These are phyloP conservation scores for Drosophila obscura DNA, from an alignment of 1,140 invertebrate genomes.

Conservation along the genomic window DNA sequence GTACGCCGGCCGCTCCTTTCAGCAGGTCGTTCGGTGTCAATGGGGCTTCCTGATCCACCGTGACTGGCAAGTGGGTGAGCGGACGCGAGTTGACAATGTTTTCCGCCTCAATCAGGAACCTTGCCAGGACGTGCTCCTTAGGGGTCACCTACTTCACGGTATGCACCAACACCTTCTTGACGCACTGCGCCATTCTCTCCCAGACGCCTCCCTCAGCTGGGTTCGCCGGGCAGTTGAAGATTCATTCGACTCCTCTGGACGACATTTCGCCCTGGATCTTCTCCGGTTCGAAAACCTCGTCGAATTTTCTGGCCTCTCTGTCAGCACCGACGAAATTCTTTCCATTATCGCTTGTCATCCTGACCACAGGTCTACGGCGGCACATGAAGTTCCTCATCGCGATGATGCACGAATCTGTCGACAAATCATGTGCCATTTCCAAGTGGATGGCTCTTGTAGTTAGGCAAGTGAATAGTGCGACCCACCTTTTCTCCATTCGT, in stretches of 20 bases:
- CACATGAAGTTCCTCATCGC: slow-evolving; percentile 17
- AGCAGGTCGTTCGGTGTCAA: too few species aligned
- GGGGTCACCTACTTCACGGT: too few species aligned
- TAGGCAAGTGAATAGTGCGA: slow-evolving; percentile 8
- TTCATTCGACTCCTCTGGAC: slow-evolving; percentile 14
- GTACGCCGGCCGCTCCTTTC: too few species aligned
- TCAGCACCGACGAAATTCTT: slow-evolving; percentile 13
- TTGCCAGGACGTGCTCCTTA: too few species aligned
- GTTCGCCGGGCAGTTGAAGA: slow-evolving; percentile 19
- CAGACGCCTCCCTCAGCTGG: slow-evolving; percentile 16
- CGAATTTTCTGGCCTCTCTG: not conserved
- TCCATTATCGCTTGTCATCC: slow-evolving; percentile 13
- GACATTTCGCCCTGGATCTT: slow-evolving; percentile 16
- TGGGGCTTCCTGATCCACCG: too few species aligned
- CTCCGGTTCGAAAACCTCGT: slow-evolving; percentile 13
- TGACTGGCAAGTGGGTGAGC: too few species aligned
- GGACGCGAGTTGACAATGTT: too few species aligned
- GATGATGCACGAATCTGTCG: slow-evolving; percentile 16
- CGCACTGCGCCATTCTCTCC: slow-evolving; percentile 6
- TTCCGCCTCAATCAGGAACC: too few species aligned
- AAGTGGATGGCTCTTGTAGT: slow-evolving; percentile 14
- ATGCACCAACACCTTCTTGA: too few species aligned
- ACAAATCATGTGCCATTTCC: slow-evolving; percentile 16
- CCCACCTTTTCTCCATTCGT: slow-evolving; percentile 14
- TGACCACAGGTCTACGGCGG: not conserved